A percentile compares a stretch with the other conserved stretches of the same genome.
Conservation (phyloP, 2,797 vertebrate species). For the Bradypodion ventrale region DNA sequence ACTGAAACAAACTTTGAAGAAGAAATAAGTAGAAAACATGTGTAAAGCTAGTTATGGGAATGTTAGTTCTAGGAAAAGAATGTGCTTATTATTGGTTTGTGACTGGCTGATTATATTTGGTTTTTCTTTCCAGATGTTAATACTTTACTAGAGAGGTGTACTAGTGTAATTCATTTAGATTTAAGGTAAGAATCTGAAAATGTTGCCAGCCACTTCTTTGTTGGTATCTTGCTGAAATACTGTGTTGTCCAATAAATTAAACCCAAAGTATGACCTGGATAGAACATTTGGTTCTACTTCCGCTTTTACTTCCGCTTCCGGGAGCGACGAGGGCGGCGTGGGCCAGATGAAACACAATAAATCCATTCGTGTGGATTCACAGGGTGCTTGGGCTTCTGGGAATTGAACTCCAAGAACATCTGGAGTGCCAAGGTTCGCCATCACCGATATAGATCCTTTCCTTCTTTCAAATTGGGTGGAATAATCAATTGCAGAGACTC, state of each 20-base stretch:
- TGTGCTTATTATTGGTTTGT: not conserved
- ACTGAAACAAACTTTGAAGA: not conserved
- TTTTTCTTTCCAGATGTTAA: conserved; percentile 81
- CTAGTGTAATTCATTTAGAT: conserved; percentile 83
- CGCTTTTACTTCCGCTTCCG: no score
- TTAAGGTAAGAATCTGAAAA: conserved; percentile 82
- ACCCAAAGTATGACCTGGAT: not conserved
- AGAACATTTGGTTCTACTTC: no score
- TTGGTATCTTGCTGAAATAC: not conserved
- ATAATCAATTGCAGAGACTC: not conserved
- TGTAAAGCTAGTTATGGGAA: fast-evolving
- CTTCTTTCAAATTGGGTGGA: not conserved
- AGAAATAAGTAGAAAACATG: not conserved
- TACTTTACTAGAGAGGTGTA: conserved; percentile 84
- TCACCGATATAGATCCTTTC: not conserved
- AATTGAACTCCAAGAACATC: no score
- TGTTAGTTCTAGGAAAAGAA: not conserved
- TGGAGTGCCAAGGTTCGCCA: no score
- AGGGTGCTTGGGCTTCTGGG: no score
- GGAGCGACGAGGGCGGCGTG: no score
- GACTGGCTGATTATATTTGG: conserved; percentile 22
- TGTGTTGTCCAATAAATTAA: not conserved
- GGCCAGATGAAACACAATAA: no score
- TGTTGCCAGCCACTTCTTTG: not conserved
- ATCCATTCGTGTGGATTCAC: no score